Base-by-base conservation (phyloP, 1,140 invertebrate genomes). In the Orius insidiosus region DNA sequence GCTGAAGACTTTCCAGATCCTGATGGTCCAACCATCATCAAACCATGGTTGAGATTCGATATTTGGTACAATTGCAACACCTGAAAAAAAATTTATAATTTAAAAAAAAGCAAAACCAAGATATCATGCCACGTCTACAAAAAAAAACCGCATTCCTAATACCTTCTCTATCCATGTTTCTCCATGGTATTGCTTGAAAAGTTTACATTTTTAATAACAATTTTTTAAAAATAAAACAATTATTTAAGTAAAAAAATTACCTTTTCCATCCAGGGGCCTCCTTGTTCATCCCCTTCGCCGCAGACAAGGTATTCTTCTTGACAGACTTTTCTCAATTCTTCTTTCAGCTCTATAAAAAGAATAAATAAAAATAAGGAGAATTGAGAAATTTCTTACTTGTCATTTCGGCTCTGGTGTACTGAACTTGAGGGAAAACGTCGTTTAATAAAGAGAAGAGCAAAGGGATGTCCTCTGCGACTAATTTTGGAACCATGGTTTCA, bases 21-120 rank as follows among this genome's bases (percentile, higher is more conserved):
- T 57, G 89, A 96, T 0, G 93, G 92, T n/a, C 96, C 96, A 9
- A 99, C 96, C 86, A 99, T 94, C 95, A 99, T 99, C 30, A 99
- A 68, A 56, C 96, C 96, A 65, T 99, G 96, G 64, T 98, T 97
- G 19, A 99, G 67, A 56, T 94, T 89, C 55, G 89, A 96, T 56
- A 99, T 99, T 75, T 99, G 95, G 64, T 97, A 98, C 9, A 99
- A 67, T 76, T 99, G 96, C 1, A 99, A 69, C 1, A 98, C 93
- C 87, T 96, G n/a, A 37, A 54, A 52, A 53, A 38, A 30, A 14
- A 30, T 31, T 11, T 30, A 3, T 14, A 11, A 14, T 5, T 30
- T 11, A 14, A 37, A 3, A 30, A 15, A 16, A 30, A 11, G 14
- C 3, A 49, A 32, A n/a, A 48, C 3, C n/a, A 46, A 32, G 3